Conservation (phyloP, 2,888 invertebrate genomes). For the Netelia inedita region DNA sequence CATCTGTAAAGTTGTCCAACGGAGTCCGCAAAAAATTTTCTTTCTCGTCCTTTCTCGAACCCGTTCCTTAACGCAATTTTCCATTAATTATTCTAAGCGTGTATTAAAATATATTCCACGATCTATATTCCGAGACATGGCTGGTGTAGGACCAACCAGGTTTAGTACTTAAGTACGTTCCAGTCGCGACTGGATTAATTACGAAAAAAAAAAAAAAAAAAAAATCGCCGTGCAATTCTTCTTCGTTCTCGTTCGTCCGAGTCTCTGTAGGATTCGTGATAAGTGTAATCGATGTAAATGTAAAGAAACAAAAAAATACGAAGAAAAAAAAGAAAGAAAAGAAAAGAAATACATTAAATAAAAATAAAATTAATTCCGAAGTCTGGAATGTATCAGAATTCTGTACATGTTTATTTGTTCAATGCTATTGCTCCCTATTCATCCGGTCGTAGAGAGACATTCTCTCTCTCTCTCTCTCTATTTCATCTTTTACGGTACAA, state of each 20-base stretch:
- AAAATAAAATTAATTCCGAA: slow-evolving; percentile 38
- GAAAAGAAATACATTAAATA: too few species aligned
- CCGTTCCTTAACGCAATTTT: not conserved
- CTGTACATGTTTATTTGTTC: slow-evolving; percentile 72
- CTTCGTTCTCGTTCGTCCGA: not conserved
- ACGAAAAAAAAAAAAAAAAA: not conserved
- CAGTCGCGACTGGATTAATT: slow-evolving; percentile 7
- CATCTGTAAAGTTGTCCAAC: slow-evolving; percentile 6
- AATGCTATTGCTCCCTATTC: slow-evolving; percentile 59
- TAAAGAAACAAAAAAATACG: slow-evolving; percentile 26
- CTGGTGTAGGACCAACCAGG: slow-evolving; percentile 57
- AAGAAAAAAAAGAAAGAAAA: too few species aligned
- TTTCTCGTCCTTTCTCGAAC: slow-evolving; percentile 13
- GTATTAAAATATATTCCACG: slow-evolving; percentile 52
- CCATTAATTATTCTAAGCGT: slow-evolving; percentile 28
- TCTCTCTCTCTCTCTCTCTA: not conserved
- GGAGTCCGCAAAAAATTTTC: not conserved
- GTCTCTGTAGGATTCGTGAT: not conserved
- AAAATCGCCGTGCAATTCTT: not conserved
- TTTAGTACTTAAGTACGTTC: slow-evolving; percentile 38
- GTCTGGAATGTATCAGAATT: slow-evolving; percentile 68
- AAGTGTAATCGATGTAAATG: slow-evolving; percentile 3
- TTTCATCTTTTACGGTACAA: slow-evolving; percentile 60
- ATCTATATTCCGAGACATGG: slow-evolving; percentile 36
- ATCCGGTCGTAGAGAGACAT: slow-evolving; percentile 70